phyloP scores from a whole-genome alignment of 2,797 vertebrate species.

The Acropternis orthonyx region DNA sequence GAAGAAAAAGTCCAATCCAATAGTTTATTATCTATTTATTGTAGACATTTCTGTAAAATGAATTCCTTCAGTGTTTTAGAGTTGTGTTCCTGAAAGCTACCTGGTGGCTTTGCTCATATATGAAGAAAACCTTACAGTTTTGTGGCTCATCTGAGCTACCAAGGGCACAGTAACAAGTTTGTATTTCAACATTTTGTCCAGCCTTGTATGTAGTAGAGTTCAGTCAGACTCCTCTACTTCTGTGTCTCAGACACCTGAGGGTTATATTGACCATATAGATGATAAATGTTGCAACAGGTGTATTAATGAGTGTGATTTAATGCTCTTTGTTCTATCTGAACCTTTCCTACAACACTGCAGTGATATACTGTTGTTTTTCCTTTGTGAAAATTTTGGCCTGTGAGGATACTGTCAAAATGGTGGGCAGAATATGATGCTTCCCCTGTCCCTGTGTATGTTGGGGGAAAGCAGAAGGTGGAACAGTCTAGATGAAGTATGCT shows the following conservation, averaged over 20 bases:
- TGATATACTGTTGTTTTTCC: neutral
- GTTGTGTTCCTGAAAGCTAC: neutral
- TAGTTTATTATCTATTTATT: neutral
- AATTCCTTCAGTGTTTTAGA: neutral
- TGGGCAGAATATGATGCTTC: neutral
- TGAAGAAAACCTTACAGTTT: neutral
- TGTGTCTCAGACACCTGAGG: neutral
- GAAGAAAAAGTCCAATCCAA: neutral
- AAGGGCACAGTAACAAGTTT: neutral
- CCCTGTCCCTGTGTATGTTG: fast-evolving
- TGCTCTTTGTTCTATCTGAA: neutral
- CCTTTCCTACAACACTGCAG: neutral
- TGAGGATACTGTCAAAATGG: neutral
- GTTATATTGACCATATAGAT: neutral
- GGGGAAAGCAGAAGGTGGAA: neutral
- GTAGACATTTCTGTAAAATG: neutral
- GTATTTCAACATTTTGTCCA: neutral
- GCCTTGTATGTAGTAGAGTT: neutral
- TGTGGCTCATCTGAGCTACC: neutral
- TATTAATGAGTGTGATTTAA: neutral
- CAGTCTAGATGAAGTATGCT: neutral
- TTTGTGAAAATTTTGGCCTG: neutral
- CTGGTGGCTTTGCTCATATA: neutral
- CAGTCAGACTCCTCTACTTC: neutral
- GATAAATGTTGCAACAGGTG: neutral